Conservation (phyloP, 2,888 invertebrate species). For the Pachliopta kotzebuea region DNA sequence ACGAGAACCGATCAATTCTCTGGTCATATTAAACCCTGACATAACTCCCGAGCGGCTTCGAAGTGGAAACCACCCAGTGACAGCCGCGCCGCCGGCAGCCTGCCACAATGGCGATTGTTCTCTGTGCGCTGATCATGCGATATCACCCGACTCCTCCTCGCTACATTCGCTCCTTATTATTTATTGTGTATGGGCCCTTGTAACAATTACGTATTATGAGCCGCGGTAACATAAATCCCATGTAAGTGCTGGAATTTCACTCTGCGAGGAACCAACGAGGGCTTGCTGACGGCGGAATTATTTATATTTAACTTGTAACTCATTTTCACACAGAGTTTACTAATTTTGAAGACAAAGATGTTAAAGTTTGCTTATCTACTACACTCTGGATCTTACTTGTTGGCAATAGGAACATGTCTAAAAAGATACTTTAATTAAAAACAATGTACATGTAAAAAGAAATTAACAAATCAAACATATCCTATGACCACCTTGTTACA, state of each 20-base stretch:
- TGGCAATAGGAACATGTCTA: too few relatives aligned
- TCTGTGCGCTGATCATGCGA: conserved; percentile 49
- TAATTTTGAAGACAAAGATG: too few relatives aligned
- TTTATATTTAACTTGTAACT: not conserved
- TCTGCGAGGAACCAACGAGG: not conserved
- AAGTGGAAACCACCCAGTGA: conserved; percentile 56
- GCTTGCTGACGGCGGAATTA: not conserved
- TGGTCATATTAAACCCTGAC: conserved; percentile 31
- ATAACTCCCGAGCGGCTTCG: conserved; percentile 37
- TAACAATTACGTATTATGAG: conserved; percentile 40
- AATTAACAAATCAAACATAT: too few relatives aligned
- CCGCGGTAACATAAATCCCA: conserved; percentile 25
- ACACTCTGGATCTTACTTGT: too few relatives aligned
- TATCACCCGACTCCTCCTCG: conserved; percentile 47
- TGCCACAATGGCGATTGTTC: conserved; percentile 73
- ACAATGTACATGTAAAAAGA: too few relatives aligned
- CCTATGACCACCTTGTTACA: too few relatives aligned
- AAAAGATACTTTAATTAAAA: too few relatives aligned
- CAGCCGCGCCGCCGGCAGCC: conserved; percentile 63
- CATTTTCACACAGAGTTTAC: too few relatives aligned
- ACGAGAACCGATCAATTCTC: conserved; percentile 1
- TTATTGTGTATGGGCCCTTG: conserved; percentile 45
- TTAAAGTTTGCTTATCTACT: too few relatives aligned
- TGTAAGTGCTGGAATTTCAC: conserved; percentile 12
- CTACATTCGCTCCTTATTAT: conserved; percentile 51